These are phyloP conservation scores for Lithodes maja DNA, from an alignment of 2,888 invertebrate genomes.

Conservation along the genomic window DNA sequence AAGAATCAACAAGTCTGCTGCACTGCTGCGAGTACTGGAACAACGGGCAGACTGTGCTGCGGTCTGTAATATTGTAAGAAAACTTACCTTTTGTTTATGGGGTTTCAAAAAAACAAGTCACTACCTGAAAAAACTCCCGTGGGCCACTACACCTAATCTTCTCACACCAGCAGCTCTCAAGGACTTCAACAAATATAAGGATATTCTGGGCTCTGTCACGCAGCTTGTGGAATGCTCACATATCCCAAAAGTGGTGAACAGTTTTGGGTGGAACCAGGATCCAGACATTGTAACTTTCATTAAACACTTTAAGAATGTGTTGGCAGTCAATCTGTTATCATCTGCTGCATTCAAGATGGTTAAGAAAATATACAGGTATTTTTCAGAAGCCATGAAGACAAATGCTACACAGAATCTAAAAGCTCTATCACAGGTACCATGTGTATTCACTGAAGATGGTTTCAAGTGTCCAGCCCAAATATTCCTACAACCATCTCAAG, in stretches of 20 bases:
- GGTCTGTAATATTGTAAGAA: constrained; percentile 21
- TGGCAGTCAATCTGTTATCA: background rate
- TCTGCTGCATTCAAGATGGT: background rate
- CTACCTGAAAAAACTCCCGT: constrained; percentile 10
- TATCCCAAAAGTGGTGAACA: background rate
- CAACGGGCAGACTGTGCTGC: constrained; percentile 5
- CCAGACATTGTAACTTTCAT: background rate
- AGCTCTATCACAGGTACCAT: background rate
- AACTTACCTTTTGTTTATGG: constrained; percentile 35
- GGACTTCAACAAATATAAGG: constrained; percentile 6
- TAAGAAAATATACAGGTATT: constrained; percentile 20
- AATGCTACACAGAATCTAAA: background rate
- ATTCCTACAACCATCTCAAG: background rate
- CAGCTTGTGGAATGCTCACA: background rate
- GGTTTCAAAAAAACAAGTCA: constrained; percentile 10
- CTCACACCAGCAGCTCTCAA: background rate
- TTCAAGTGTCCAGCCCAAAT: constrained; percentile 18
- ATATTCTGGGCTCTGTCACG: constrained; percentile 2
- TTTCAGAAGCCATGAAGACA: background rate
- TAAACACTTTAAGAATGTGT: constrained; percentile 14
- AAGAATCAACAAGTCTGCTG: constrained; percentile 18
- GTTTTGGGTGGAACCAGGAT: background rate
- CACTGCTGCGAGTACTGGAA: constrained; percentile 18
- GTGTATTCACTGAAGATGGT: constrained; percentile 29
- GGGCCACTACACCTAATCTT: constrained; percentile 17